Evolutionary conservation across 2,113 vertebrate species (phyloP).

Genomic region (Gallinago jamesoni): DNA sequence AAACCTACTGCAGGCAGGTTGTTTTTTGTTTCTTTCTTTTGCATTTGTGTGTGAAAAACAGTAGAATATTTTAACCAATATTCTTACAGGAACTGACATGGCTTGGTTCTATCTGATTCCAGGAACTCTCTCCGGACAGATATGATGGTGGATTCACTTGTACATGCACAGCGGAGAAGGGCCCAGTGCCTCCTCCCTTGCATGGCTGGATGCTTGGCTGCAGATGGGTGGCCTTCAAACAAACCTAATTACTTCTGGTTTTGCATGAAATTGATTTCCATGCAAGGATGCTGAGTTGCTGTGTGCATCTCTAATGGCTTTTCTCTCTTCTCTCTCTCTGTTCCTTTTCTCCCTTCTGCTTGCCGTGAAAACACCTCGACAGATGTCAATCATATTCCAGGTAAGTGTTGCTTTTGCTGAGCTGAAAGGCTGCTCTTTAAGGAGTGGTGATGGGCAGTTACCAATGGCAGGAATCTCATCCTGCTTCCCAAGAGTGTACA

Average conservation of each 20-base stretch:
- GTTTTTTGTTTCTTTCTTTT: slow-evolving; percentile 23
- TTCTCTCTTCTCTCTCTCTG: slow-evolving; percentile 66
- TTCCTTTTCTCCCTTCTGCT: slow-evolving; percentile 71
- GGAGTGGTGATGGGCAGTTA: not conserved
- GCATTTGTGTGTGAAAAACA: slow-evolving; percentile 48
- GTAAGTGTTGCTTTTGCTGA: slow-evolving; percentile 82
- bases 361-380: slow-evolving; percentile 77
- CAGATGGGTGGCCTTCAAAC: slow-evolving; percentile 57
- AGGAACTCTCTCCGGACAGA: slow-evolving; percentile 76
- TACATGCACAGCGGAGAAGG: slow-evolving; percentile 80
- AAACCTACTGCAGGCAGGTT: not conserved
- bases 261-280: slow-evolving; percentile 85
- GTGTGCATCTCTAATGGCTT: slow-evolving; percentile 74
- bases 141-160: slow-evolving; percentile 53
- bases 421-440: not conserved
- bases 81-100: slow-evolving; percentile 76
- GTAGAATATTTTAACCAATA: slow-evolving; percentile 79
- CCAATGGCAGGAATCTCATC: not conserved
- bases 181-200: slow-evolving; percentile 69
- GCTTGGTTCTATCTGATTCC: slow-evolving; percentile 76
- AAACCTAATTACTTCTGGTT: slow-evolving; percentile 63
- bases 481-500: not conserved
- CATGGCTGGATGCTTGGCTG: slow-evolving; percentile 75
- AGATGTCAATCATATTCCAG: slow-evolving; percentile 92
- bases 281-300: slow-evolving; percentile 74